These are phyloP conservation scores for Tetramorium alpestre DNA, from an alignment of 1,140 invertebrate species.

Conservation along the genomic window DNA sequence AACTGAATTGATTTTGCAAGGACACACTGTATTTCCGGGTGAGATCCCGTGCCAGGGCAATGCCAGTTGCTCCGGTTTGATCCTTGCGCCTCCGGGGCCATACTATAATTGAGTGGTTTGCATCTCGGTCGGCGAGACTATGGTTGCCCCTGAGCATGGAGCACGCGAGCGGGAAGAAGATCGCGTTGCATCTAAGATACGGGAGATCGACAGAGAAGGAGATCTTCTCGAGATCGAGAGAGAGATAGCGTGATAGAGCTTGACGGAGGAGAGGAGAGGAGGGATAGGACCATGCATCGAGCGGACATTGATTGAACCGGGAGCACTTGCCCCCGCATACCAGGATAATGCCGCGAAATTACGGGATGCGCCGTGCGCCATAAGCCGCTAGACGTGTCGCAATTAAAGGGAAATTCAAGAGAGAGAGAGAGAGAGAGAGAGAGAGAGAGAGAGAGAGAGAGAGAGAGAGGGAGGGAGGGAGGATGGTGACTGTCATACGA, in stretches of 20 bases:
- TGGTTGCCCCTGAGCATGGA: slow-evolving; percentile 69
- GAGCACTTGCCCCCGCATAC: slow-evolving; percentile 81
- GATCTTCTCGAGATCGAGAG: slow-evolving; percentile 3
- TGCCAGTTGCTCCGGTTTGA: slow-evolving; percentile 44
- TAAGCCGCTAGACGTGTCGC: slow-evolving; percentile 76
- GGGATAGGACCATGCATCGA: slow-evolving; percentile 47
- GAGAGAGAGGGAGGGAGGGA: background rate
- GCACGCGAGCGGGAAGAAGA: slow-evolving; percentile 67
- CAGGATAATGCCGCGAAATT: slow-evolving; percentile 82
- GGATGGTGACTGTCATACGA: background rate
- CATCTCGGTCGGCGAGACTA: slow-evolving; percentile 75
- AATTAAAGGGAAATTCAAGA: slow-evolving; percentile 77
- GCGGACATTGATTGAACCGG: slow-evolving; percentile 81
- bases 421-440: background rate
- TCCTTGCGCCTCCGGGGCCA: slow-evolving; percentile 71
- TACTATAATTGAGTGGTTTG: slow-evolving; percentile 84
- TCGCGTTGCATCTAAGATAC: slow-evolving; percentile 18
- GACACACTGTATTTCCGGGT: slow-evolving; percentile 34
- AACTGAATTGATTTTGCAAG: slow-evolving; percentile 13
- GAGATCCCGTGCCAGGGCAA: slow-evolving; percentile 25
- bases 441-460: background rate
- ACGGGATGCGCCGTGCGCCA: slow-evolving; percentile 66
- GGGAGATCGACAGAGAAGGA: background rate
- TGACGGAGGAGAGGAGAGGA: background rate
- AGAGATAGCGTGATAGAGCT: background rate